Conservation (phyloP, 2,113 vertebrate species). For the Suncus etruscus region DNA sequence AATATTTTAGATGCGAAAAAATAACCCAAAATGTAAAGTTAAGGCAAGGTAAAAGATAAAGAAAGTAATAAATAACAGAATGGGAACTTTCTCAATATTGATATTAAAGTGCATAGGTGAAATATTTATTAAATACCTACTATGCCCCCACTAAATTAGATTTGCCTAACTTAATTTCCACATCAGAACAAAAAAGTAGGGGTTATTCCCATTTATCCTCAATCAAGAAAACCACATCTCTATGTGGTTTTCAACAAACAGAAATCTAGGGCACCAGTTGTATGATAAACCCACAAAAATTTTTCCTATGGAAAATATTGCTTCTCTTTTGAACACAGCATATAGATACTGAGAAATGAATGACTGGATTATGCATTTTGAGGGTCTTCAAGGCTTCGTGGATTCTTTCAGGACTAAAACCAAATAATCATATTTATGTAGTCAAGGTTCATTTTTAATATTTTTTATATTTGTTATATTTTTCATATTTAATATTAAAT, state of each 20-base stretch:
- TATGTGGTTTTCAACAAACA: background rate
- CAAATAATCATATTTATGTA: background rate
- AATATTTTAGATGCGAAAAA: too few relatives aligned
- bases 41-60: too few relatives aligned
- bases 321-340: background rate
- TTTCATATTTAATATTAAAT: slow-evolving; percentile 30
- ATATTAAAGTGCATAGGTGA: background rate
- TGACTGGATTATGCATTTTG: background rate
- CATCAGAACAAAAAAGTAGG: background rate
- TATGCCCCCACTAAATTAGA: background rate
- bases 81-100: too few relatives aligned
- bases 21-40: too few relatives aligned
- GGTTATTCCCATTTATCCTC: too few relatives aligned
- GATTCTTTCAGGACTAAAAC: background rate
- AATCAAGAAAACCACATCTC: too few relatives aligned
- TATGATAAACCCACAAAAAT: background rate
- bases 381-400: background rate
- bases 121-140: slow-evolving; percentile 7
- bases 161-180: slow-evolving; percentile 33
- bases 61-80: too few relatives aligned
- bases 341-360: background rate
- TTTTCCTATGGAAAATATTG: background rate
- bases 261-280: background rate
- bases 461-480: too few relatives aligned
- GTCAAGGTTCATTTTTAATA: background rate